Evolutionary conservation across 1,140 invertebrate species (phyloP).

Genomic region (Halyomorpha halys): DNA sequence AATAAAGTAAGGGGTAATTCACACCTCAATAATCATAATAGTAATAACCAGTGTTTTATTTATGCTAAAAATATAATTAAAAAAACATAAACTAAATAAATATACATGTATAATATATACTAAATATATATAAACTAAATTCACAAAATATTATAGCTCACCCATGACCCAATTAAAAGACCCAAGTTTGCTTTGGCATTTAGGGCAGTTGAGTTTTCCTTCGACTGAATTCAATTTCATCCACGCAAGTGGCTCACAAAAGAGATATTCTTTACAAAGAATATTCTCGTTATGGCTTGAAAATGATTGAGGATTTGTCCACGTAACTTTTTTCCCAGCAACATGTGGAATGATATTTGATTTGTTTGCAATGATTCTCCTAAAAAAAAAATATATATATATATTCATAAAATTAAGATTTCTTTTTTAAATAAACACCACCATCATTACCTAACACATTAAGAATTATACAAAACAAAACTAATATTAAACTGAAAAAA

Average conservation of each 20-base stretch:
- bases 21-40: not conserved
- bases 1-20: too few relatives aligned
- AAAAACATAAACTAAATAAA: too few relatives aligned
- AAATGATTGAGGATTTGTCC: constrained; percentile 35
- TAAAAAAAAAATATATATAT: constrained; percentile 20
- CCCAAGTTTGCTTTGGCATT: constrained; percentile 66
- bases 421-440: too few relatives aligned
- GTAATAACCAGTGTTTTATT: too few relatives aligned
- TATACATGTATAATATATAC: too few relatives aligned
- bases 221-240: constrained; percentile 59
- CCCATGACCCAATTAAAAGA: constrained; percentile 77
- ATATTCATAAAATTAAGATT: too few relatives aligned
- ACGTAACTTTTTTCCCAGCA: constrained; percentile 41
- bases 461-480: too few relatives aligned
- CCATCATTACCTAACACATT: too few relatives aligned
- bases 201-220: constrained; percentile 74
- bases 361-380: constrained; percentile 61
- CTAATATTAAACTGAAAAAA: too few relatives aligned
- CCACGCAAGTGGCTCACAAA: constrained; percentile 72
- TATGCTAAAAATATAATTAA: too few relatives aligned
- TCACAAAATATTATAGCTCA: constrained; percentile 32
- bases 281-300: constrained; percentile 26
- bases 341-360: constrained; percentile 63
- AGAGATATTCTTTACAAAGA: constrained; percentile 57
- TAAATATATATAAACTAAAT: not conserved